These are phyloP conservation scores for Catharus bicknelli DNA, from an alignment of 2,113 vertebrate species.

Conservation along the genomic window DNA sequence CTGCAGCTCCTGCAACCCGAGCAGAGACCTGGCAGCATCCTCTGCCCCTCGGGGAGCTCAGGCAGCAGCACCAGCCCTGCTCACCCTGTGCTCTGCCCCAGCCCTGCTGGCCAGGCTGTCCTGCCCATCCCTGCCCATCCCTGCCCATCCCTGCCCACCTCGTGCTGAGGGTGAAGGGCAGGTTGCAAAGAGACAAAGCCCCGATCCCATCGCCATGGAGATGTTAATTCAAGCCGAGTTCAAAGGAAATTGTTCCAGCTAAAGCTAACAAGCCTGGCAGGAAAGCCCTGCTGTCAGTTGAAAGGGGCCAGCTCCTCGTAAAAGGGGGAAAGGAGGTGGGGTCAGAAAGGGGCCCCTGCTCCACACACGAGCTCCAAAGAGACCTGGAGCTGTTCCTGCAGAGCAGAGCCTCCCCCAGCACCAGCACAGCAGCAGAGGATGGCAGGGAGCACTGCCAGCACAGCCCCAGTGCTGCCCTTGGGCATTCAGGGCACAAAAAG, in stretches of 20 bases:
- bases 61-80: neutral
- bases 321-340: slow-evolving; percentile 39
- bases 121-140: neutral
- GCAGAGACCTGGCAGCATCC: neutral
- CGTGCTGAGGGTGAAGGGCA: slow-evolving; percentile 67
- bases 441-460: neutral
- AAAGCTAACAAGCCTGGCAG: slow-evolving; percentile 71
- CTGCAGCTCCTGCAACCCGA: neutral
- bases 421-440: neutral
- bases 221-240: slow-evolving; percentile 79
- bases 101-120: neutral
- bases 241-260: slow-evolving; percentile 76
- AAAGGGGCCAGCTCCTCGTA: slow-evolving; percentile 25
- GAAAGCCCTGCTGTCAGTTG: slow-evolving; percentile 56
- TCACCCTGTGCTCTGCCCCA: neutral
- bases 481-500: neutral
- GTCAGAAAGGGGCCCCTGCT: neutral
- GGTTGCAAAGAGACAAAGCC: slow-evolving; percentile 65
- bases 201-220: slow-evolving; percentile 75
- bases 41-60: neutral
- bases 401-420: neutral
- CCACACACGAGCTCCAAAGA: neutral
- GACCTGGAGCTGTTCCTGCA: neutral
- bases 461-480: rapidly evolving
- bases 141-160: neutral